phyloP scores from a whole-genome alignment of 2,113 vertebrate species.

The Paramormyrops kingsleyae region DNA sequence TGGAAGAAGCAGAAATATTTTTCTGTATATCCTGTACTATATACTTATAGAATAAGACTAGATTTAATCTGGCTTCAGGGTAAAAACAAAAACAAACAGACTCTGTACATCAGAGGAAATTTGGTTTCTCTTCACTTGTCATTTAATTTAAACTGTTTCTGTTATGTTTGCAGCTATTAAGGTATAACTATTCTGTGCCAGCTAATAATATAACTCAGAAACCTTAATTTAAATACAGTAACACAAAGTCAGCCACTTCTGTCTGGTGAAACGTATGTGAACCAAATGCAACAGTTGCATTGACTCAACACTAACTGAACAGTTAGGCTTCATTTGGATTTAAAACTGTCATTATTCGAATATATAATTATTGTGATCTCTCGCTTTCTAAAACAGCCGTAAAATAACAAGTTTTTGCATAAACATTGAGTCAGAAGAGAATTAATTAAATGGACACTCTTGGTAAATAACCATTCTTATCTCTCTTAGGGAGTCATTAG shows the following conservation, averaged over 20 bases:
- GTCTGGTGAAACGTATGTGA: not conserved
- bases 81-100: not conserved
- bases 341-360: not conserved
- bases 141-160: not conserved
- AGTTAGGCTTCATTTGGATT: not conserved
- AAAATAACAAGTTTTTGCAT: not conserved
- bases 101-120: not conserved
- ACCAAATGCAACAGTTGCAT: not conserved
- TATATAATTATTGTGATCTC: not conserved
- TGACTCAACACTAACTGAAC: not conserved
- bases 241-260: not conserved
- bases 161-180: not conserved
- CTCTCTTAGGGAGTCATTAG: slow-evolving; percentile 8
- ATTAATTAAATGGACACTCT: slow-evolving; percentile 9
- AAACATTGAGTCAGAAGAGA: not conserved
- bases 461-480: slow-evolving; percentile 1
- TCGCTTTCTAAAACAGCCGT: not conserved
- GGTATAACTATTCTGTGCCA: not conserved
- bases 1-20: not conserved
- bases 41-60: not conserved
- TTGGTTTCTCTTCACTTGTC: not conserved
- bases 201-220: not conserved
- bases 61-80: not conserved
- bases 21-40: not conserved
- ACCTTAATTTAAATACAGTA: not conserved